Evolutionary conservation across 2,888 invertebrate genomes (phyloP), one percentile per base, ranked within the genome.

Genomic region (Adelognathus sp.): DNA sequence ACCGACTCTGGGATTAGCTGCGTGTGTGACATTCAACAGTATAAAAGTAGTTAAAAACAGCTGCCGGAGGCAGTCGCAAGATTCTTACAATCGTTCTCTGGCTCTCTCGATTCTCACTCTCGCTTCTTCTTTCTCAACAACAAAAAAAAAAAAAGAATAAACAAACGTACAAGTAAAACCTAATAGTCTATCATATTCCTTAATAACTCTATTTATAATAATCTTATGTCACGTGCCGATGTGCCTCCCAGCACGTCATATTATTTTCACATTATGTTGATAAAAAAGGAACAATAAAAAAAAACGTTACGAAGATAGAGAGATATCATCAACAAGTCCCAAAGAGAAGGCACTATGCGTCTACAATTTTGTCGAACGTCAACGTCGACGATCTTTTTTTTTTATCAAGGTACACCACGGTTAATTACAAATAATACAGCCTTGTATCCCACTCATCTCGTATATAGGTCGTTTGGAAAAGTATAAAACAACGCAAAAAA

Each of bases 11-110:
- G 46, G 46, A 86, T 88, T 87, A 89, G 86, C 86, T 86, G 86
- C 84, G 83, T 82, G n/a, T n/a, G 85, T 86, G 85, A 88, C 86
- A 89, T 86, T n/a, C 86, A 88, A 88, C 88, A 83, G 86, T 89
- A 89, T 87, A 90, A 90, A 89, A 88, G 86, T 87, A 87, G 82
- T 87, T 83, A 87, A 86, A 83, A 86, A 88, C 86, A 85, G 85
- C 86, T 86, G 86, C 84, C 81, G 84, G 86, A 86, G 85, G 85
- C 86, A 86, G 82, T 86, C 81, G 83, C 63, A 72, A 44, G 54
- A 83, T 80, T 83, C 73, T 76, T 83, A 83, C 79, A 60, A 83
- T 86, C 79, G 77, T 41, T 74, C 83, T 81, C 79, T 63, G 54
- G 27, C 52, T 11, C 61, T 31, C 27, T 46, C 50, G 16, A 24